Conservation (phyloP, 2,113 vertebrate species). For the Myrmophylax atrothorax region DNA sequence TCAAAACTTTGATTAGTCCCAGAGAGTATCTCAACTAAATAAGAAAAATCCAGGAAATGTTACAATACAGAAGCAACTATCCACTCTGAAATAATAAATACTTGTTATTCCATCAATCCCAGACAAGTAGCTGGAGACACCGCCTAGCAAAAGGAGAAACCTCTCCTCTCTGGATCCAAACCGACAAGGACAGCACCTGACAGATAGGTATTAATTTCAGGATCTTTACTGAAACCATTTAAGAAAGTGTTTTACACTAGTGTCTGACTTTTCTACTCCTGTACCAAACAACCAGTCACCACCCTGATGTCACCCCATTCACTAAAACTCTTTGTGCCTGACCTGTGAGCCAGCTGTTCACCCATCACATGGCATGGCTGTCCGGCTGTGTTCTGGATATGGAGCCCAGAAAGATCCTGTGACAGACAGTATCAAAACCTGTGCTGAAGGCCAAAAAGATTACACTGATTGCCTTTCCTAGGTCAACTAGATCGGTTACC, state of each 20-base stretch:
- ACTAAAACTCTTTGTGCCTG: not conserved
- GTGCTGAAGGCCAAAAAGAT: not conserved
- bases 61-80: not conserved
- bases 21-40: not conserved
- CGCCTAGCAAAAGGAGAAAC: not conserved
- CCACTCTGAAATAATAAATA: not conserved
- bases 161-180: not conserved
- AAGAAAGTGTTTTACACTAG: not conserved
- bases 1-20: not conserved
- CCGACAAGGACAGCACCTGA: not conserved
- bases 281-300: not conserved
- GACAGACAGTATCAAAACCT: not conserved
- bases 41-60: not conserved
- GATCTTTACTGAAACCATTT: not conserved
- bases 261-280: not conserved
- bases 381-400: not conserved
- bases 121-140: not conserved
- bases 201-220: not conserved
- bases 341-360: not conserved
- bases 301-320: not conserved
- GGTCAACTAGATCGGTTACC: not conserved
- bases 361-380: not conserved
- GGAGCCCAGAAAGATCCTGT: not conserved
- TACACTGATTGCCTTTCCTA: not conserved
- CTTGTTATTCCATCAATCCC: not conserved